Percentiles rank a stretch among this genome's conserved stretches.
phyloP scores from a whole-genome alignment of 2,113 vertebrate genomes.

The Istiophorus platypterus region DNA sequence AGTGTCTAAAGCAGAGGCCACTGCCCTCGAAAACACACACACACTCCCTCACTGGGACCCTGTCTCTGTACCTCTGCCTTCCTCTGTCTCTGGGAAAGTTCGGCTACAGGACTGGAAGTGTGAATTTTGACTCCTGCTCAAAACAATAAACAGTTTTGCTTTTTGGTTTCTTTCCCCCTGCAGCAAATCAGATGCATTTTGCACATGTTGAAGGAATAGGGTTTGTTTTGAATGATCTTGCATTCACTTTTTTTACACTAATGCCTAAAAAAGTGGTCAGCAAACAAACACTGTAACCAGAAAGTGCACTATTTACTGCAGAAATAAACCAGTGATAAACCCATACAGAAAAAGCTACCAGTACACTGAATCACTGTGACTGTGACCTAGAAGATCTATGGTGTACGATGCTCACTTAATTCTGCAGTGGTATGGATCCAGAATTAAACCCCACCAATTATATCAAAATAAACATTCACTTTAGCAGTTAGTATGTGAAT shows the following conservation, averaged over 20 bases:
- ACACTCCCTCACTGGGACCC: conserved; percentile 33
- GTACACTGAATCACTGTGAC: neutral
- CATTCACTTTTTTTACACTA: conserved; percentile 18
- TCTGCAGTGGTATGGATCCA: neutral
- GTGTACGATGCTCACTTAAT: neutral
- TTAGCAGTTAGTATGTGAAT: neutral
- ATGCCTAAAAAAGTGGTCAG: neutral
- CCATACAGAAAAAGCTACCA: neutral
- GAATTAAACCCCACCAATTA: neutral
- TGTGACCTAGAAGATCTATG: neutral
- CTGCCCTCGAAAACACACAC: conserved; percentile 58
- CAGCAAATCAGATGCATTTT: conserved; percentile 68
- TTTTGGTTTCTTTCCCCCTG: conserved; percentile 38
- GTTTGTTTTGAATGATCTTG: conserved; percentile 25
- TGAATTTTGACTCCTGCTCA: conserved; percentile 87
- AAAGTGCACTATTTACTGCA: neutral
- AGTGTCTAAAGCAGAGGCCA: conserved; percentile 63
- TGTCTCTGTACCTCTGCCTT: conserved; percentile 35
- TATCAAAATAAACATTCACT: neutral
- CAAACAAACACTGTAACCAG: neutral
- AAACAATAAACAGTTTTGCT: conserved; percentile 80
- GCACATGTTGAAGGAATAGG: conserved; percentile 57
- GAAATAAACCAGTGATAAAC: conserved; percentile 13
- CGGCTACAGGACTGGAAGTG: conserved; percentile 81
- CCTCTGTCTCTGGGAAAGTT: conserved; percentile 83